Evolutionary conservation across 2,113 vertebrate species (phyloP).

Genomic region (Apeltes quadracus): DNA sequence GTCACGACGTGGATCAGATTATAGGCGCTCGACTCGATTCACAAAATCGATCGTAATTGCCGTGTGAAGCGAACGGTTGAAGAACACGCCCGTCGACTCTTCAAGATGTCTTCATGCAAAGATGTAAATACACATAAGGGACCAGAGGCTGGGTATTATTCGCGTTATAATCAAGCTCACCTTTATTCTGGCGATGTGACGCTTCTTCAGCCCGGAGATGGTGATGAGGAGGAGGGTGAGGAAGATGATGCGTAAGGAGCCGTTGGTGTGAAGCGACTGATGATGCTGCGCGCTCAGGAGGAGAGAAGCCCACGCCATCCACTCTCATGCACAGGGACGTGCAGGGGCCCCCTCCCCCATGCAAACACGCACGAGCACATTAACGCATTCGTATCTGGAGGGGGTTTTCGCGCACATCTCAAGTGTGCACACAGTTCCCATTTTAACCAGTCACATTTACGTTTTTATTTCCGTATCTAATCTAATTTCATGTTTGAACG

Average conservation of each 20-base stretch:
- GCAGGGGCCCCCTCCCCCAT: constrained; percentile 68
- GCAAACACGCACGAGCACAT: constrained; percentile 46
- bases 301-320: constrained; percentile 72
- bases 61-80: constrained; percentile 29
- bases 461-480: neutral
- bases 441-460: neutral
- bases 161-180: constrained; percentile 38
- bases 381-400: constrained; percentile 46
- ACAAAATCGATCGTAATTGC: constrained; percentile 58
- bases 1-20: constrained; percentile 62
- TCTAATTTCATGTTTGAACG: neutral
- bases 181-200: constrained; percentile 44
- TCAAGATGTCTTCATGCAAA: constrained; percentile 5
- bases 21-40: constrained; percentile 34
- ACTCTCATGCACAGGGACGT: constrained; percentile 53
- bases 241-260: constrained; percentile 60
- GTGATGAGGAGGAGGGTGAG: constrained; percentile 53
- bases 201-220: constrained; percentile 44
- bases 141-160: neutral
- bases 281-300: constrained; percentile 59
- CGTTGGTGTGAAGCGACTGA: constrained; percentile 63
- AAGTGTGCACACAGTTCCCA: constrained; percentile 9
- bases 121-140: neutral
- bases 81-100: constrained; percentile 58
- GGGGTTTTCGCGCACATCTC: constrained; percentile 42